Evolutionary conservation across 2,888 invertebrate genomes (phyloP).

Genomic region (Sarcophaga variegata): DNA sequence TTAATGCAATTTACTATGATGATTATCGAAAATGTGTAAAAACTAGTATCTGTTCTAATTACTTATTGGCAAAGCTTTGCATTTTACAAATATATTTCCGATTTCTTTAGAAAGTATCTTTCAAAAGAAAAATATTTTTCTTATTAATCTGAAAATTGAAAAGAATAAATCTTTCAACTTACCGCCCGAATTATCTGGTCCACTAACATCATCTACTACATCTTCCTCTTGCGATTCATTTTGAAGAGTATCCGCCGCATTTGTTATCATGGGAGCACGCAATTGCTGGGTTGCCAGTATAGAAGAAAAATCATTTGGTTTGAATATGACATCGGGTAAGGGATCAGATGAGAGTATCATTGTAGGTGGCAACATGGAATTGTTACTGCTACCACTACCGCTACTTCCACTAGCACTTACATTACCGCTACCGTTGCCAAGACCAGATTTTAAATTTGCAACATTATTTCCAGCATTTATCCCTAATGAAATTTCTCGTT

Average conservation of each 20-base stretch:
- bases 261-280: slow-evolving; percentile 70
- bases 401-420: neutral
- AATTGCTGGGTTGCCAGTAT: slow-evolving; percentile 77
- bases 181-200: slow-evolving; percentile 77
- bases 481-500: neutral
- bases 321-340: slow-evolving; percentile 77
- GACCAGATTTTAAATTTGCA: neutral
- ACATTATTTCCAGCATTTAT: neutral
- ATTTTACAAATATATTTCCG: too few relatives aligned
- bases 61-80: too few relatives aligned
- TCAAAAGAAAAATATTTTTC: neutral
- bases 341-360: slow-evolving; percentile 79
- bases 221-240: slow-evolving; percentile 75
- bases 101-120: too few relatives aligned
- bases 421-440: slow-evolving; percentile 23
- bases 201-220: slow-evolving; percentile 70
- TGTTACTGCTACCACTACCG: slow-evolving; percentile 60
- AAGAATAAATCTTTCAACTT: slow-evolving; percentile 50
- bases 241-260: slow-evolving; percentile 25
- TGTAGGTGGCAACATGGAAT: slow-evolving; percentile 78
- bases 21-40: too few relatives aligned
- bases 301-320: slow-evolving; percentile 80
- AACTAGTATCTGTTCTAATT: too few relatives aligned
- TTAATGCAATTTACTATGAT: too few relatives aligned
- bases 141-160: neutral